A percentile compares a stretch with the other conserved stretches of the same genome.
These are phyloP conservation scores for Sycon ciliatum DNA, from an alignment of 37 sponge, comb jelly and placozoan species.

Conservation along the genomic window DNA sequence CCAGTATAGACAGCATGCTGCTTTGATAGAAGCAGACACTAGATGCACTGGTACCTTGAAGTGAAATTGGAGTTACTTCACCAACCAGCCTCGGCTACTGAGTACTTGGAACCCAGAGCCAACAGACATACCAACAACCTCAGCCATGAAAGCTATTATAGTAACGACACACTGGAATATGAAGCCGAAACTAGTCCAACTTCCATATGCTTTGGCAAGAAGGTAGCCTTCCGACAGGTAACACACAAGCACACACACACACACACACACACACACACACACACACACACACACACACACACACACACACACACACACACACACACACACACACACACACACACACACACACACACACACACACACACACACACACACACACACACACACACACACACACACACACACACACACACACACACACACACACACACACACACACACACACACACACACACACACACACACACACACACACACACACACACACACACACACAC, in stretches of 20 bases:
- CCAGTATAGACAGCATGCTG: no score
- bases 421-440: slow-evolving; percentile 43
- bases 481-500: slow-evolving; percentile 35
- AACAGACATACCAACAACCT: no score
- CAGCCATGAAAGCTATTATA: no score
- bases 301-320: slow-evolving; percentile 44
- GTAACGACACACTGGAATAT: no score
- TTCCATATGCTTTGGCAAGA: no score
- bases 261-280: slow-evolving; percentile 45
- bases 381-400: slow-evolving; percentile 45
- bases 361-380: slow-evolving; percentile 42
- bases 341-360: slow-evolving; percentile 42
- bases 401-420: slow-evolving; percentile 39
- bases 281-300: slow-evolving; percentile 45
- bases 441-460: slow-evolving; percentile 39
- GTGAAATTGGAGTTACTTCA: no score
- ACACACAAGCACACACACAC: slow-evolving; percentile 28
- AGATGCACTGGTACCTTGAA: no score
- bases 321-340: slow-evolving; percentile 45
- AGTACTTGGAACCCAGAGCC: no score
- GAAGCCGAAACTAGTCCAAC: no score
- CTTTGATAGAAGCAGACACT: no score
- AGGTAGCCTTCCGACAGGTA: no score
- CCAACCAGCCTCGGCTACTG: no score
- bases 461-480: slow-evolving; percentile 37